These are phyloP conservation scores for Melipona beecheii DNA, from an alignment of 2,888 invertebrate genomes.

Conservation along the genomic window DNA sequence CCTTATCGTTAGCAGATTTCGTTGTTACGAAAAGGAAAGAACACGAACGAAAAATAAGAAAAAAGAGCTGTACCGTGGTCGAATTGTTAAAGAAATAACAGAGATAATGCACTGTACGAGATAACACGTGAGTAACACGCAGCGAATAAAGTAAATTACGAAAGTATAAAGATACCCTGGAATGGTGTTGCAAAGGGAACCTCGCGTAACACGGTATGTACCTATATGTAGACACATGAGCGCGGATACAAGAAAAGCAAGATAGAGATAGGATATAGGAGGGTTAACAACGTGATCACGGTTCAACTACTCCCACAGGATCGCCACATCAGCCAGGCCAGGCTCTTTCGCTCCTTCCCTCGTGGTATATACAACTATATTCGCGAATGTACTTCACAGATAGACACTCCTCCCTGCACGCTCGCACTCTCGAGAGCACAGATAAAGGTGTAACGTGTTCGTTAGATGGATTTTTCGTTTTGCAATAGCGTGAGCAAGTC, in stretches of 20 bases:
- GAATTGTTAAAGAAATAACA: too few species aligned
- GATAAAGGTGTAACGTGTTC: slow-evolving; percentile 1
- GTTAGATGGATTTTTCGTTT: background rate
- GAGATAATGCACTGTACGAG: background rate
- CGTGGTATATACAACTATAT: slow-evolving; percentile 13
- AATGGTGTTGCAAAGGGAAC: background rate
- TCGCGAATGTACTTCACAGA: slow-evolving; percentile 17
- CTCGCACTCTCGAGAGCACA: background rate
- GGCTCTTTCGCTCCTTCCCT: slow-evolving; percentile 43
- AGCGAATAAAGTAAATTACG: background rate
- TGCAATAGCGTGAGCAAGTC: background rate
- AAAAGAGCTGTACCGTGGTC: too few species aligned
- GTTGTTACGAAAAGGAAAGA: too few species aligned
- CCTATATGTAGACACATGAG: slow-evolving; percentile 35
- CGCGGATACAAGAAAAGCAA: slow-evolving; percentile 12
- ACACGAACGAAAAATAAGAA: background rate
- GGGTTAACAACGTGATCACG: slow-evolving; percentile 78
- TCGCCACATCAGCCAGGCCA: slow-evolving; percentile 69
- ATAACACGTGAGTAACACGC: background rate
- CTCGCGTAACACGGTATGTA: background rate
- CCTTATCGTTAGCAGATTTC: too few species aligned
- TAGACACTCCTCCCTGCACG: background rate
- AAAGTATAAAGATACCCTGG: background rate
- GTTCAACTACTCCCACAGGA: slow-evolving; percentile 78
- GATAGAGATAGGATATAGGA: slow-evolving; percentile 50